Evolutionary conservation across 2,797 vertebrate genomes (phyloP), one percentile per base, ranked within the genome.

Genomic region (Lacerta agilis): DNA sequence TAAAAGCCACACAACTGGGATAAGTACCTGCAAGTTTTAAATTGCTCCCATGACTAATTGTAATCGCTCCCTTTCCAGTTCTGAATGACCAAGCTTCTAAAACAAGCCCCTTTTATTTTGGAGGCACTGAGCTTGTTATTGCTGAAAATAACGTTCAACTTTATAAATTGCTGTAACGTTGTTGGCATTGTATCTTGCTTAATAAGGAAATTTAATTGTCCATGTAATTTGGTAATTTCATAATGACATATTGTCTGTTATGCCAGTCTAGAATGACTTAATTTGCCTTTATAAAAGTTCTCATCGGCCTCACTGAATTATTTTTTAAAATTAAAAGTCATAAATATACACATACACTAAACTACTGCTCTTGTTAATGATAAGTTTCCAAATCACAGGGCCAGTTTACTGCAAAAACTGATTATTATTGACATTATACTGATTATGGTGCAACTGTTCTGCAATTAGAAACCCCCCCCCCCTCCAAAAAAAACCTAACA

Each of bases 161-260:
- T 96, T 92, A 92, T 90, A 93, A 95, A 96, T 96, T 96, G 96
- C 88, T 89, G 92, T 90, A 94, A 95, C 93, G 94, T 94, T 93
- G 92, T 95, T 94, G 89, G 95, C 75, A 93, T 88, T 96, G 94
- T 95, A 95, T 95, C 95, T 96, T 95, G 90, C 95, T 97, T 96
- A 97, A 97, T 96, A 97, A 96, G 96, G 95, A 95, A 95, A 94
- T 92, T 94, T 97, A 97, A 97, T 97, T 97, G 95, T 97, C 96
- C 96, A 95, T 97, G 95, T 97, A 95, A 97, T 97, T 94, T 95
- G 95, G 86, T 97, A 96, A 96, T 97, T 97, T 95, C 92, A 96
- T 95, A 94, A 92, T 95, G 95, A 96, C 96, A 92, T 93, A 95
- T 94, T 96, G 92, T 94, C 96, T 94, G 92, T 95, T 95, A 90